Evolutionary conservation across 2,113 vertebrate genomes (phyloP), one percentile per base, ranked within the genome.

Genomic region (Copsychus sechellarum): DNA sequence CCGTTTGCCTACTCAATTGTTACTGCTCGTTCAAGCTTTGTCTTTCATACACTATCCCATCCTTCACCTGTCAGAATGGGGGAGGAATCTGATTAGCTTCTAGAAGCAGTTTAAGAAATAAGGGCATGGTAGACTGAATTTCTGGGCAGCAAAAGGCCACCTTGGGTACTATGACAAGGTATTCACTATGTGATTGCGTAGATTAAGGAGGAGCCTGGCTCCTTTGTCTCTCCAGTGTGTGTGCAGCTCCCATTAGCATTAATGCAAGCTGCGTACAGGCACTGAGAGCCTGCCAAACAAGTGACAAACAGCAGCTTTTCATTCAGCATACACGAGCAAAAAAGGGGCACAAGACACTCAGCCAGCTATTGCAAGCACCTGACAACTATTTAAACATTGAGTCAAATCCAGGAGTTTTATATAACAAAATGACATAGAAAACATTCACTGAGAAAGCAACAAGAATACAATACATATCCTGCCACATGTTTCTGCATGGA

Each of bases 251-350:
- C 70, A 89, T 74, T 47, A 95, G 57, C 76, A 80, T 91, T 93
- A 96, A 93, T 78, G 90, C 60, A 80, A 65, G 79, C 51, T 38
- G 60, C 3, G 0, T 45, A 67, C 0, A 21, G 61, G 82, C 72
- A 34, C 79, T n/a, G 48, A 90, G 93, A 88, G 61, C 23, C 76
- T 92, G 92, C 82, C 95, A 96, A 94, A 48, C 33, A 64, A 91
- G 64, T 56, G 82, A 94, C 76, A 94, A 96, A 96, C 81, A 81
- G 67, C 92, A 95, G 94, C 64, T 96, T 90, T 93, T 88, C 76
- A 83, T 83, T 71, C 76, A 64, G 79, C 88, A 71, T 11, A 71
- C 45, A 66, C 0, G 66, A 96, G 69, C 69, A 81, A 83, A 93
- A 91, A 48, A 51, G 72, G 67, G 77, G 57, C 85, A 90, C 76